phyloP scores from a whole-genome alignment of 2,888 invertebrate species.

The Seira sanloemensis region DNA sequence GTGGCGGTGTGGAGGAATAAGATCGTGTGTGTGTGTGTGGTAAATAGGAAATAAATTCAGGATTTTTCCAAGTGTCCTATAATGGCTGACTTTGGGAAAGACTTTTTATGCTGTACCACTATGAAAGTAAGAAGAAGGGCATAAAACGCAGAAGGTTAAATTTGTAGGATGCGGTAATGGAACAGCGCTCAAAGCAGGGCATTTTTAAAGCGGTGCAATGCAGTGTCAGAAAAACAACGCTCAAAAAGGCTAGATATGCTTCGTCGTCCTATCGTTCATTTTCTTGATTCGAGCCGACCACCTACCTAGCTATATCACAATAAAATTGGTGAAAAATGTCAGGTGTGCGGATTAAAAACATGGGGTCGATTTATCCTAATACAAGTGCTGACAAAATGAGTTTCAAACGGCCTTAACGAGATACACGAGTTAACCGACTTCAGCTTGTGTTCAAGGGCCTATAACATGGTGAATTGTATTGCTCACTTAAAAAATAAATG shows the following conservation, averaged over 20 bases:
- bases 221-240: slow-evolving; percentile 61
- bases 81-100: slow-evolving; percentile 2
- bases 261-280: slow-evolving; percentile 45
- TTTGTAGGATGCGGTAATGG: background rate
- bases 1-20: slow-evolving; percentile 22
- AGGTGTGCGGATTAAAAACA: slow-evolving; percentile 62
- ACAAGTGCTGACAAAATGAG: slow-evolving; percentile 49
- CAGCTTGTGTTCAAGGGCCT: slow-evolving; percentile 3
- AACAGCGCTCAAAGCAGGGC: background rate
- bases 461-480: background rate
- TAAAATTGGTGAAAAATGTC: slow-evolving; percentile 21
- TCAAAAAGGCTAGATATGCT: too few relatives aligned
- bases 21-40: slow-evolving; percentile 40
- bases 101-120: slow-evolving; percentile 16
- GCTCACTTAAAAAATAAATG: background rate
- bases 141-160: background rate
- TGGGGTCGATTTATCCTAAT: background rate
- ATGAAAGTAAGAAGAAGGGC: background rate
- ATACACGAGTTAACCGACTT: slow-evolving; percentile 51
- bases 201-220: slow-evolving; percentile 54
- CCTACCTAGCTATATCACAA: slow-evolving; percentile 15
- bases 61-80: background rate
- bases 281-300: slow-evolving; percentile 22
- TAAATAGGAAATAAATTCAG: slow-evolving; percentile 38
- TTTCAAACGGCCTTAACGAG: slow-evolving; percentile 50